These are phyloP conservation scores for Zoanthus sociatus DNA, from an alignment of 92 coral and sea anemone genomes.

Conservation along the genomic window DNA sequence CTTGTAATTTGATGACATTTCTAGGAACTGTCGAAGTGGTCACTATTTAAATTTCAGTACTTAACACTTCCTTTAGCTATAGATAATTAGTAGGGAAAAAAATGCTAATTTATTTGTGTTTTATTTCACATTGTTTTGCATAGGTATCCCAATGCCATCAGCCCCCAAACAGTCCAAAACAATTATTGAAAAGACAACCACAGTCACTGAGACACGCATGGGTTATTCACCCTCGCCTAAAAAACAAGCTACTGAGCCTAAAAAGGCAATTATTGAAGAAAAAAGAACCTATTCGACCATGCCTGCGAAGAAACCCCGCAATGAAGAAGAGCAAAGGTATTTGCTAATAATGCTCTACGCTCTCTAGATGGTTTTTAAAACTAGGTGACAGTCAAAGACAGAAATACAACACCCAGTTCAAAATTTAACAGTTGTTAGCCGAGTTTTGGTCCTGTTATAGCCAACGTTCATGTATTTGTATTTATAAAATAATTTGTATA, in stretches of 20 bases:
- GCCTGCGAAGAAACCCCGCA: conserved; percentile 62
- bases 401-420: too few species aligned
- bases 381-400: too few species aligned
- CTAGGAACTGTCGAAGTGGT: not conserved
- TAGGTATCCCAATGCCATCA: conserved; percentile 40
- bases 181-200: conserved; percentile 60
- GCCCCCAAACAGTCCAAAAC: conserved; percentile 47
- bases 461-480: too few species aligned
- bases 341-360: too few species aligned
- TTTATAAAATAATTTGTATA: too few species aligned
- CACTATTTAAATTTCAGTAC: not conserved
- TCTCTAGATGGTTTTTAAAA: too few species aligned
- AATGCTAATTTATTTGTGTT: not conserved
- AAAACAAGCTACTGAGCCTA: conserved; percentile 61
- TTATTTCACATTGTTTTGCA: not conserved
- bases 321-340: conserved; percentile 65
- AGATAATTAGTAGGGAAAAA: not conserved
- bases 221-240: conserved; percentile 64
- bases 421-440: too few species aligned
- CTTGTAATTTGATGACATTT: not conserved
- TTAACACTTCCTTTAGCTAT: not conserved
- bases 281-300: conserved; percentile 64
- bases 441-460: too few species aligned
- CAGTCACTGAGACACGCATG: conserved; percentile 49
- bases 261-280: conserved; percentile 69